Evolutionary conservation across 1,140 invertebrate genomes (phyloP).

Genomic region (Zaprionus vittiger): DNA sequence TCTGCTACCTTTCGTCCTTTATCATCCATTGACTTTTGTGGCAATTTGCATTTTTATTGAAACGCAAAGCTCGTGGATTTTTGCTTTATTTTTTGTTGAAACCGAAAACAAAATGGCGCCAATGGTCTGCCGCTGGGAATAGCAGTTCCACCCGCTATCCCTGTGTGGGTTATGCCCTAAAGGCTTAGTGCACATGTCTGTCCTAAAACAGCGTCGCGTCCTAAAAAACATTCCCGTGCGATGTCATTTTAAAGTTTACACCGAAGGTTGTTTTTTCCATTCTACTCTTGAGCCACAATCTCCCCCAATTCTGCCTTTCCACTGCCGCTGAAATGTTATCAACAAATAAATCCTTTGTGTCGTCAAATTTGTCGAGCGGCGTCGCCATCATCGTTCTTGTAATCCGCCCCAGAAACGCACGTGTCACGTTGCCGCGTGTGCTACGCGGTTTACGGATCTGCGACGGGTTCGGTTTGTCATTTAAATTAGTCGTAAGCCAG

Average conservation of each 20-base stretch:
- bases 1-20: background rate
- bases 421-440: conserved; percentile 64
- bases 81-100: conserved; percentile 53
- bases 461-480: conserved; percentile 47
- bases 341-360: conserved; percentile 83
- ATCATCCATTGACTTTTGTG: conserved; percentile 50
- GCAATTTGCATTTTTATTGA: conserved; percentile 84
- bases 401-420: conserved; percentile 70
- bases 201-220: conserved; percentile 17
- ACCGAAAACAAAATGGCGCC: conserved; percentile 71
- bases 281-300: conserved; percentile 6
- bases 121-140: conserved; percentile 55
- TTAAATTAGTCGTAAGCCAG: conserved; percentile 70
- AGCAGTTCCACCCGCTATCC: conserved; percentile 9
- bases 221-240: conserved; percentile 37
- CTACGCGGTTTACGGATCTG: conserved; percentile 45
- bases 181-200: conserved; percentile 71
- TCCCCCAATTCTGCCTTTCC: background rate
- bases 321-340: conserved; percentile 64
- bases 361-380: conserved; percentile 78
- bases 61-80: conserved; percentile 84
- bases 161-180: conserved; percentile 57
- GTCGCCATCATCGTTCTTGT: conserved; percentile 56
- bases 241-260: conserved; percentile 68
- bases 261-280: conserved; percentile 44